These are phyloP conservation scores for Pammene fasciana DNA, from an alignment of 2,888 invertebrate species.

Conservation along the genomic window DNA sequence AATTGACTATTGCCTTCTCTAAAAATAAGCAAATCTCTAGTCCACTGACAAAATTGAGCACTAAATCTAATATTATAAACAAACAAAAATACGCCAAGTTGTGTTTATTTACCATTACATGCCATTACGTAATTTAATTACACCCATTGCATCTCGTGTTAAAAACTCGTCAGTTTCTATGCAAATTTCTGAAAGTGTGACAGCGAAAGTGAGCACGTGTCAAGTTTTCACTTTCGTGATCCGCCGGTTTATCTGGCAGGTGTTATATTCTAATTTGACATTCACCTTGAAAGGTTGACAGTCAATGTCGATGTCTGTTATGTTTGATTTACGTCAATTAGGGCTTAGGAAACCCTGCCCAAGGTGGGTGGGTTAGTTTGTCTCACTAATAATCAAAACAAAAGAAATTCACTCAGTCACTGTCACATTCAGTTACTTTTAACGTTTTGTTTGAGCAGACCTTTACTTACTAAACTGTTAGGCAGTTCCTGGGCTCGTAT, in stretches of 20 bases:
- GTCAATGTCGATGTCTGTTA: slow-evolving; percentile 37
- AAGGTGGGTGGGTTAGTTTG: slow-evolving; percentile 13
- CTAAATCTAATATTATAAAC: background rate
- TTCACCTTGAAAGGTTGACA: slow-evolving; percentile 48
- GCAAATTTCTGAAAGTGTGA: slow-evolving; percentile 67
- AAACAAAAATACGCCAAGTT: background rate
- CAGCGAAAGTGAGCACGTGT: slow-evolving; percentile 63
- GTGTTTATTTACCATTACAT: slow-evolving; percentile 29
- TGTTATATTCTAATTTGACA: slow-evolving; percentile 47
- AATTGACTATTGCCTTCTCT: no score
- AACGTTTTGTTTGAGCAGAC: background rate
- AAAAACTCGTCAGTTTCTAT: slow-evolving; percentile 62
- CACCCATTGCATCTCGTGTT: slow-evolving; percentile 29
- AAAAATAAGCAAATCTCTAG: no score
- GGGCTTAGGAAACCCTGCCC: slow-evolving; percentile 17
- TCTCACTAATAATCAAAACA: background rate
- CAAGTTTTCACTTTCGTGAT: slow-evolving; percentile 66
- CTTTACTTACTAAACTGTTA: background rate
- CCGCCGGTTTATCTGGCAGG: slow-evolving; percentile 29
- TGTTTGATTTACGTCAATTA: slow-evolving; percentile 31
- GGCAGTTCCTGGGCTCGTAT: background rate
- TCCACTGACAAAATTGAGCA: no score
- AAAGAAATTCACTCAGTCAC: no score
- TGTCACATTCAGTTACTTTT: background rate
- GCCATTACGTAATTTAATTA: slow-evolving; percentile 26